These are phyloP conservation scores for Orchesella cincta DNA, from an alignment of 1,140 invertebrate species.

Conservation along the genomic window DNA sequence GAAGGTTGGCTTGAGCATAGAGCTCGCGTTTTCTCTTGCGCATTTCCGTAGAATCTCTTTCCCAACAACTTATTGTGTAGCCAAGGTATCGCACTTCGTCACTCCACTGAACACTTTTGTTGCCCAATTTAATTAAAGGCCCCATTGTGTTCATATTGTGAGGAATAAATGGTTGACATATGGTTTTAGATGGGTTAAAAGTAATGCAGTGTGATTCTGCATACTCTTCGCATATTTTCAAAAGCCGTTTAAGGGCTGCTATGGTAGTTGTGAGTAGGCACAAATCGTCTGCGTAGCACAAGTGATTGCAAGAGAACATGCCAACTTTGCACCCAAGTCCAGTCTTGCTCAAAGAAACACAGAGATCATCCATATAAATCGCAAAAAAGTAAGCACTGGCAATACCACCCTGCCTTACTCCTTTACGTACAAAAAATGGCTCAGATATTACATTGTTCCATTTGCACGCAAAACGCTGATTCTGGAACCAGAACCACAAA, in stretches of 20 bases:
- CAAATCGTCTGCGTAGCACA: background rate
- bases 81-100: background rate
- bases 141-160: background rate
- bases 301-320: background rate
- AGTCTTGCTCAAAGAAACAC: background rate
- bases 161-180: background rate
- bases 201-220: background rate
- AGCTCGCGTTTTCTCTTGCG: background rate
- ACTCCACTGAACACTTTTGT: background rate
- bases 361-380: background rate
- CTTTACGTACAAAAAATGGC: slow-evolving; percentile 5
- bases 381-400: background rate
- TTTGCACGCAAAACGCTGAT: too few relatives aligned
- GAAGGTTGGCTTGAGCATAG: background rate
- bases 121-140: background rate
- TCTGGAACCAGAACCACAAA: too few relatives aligned
- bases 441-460: background rate
- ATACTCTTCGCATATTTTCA: slow-evolving; percentile 5
- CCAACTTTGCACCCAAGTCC: background rate
- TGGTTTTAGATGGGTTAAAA: background rate
- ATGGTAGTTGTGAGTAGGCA: background rate
- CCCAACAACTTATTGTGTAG: background rate
- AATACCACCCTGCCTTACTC: background rate
- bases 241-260: background rate
- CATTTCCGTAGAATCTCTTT: background rate